A percentile compares a stretch with the other conserved stretches of the same genome.
phyloP scores from a whole-genome alignment of 23 tunicate species.

The Styela clava region DNA sequence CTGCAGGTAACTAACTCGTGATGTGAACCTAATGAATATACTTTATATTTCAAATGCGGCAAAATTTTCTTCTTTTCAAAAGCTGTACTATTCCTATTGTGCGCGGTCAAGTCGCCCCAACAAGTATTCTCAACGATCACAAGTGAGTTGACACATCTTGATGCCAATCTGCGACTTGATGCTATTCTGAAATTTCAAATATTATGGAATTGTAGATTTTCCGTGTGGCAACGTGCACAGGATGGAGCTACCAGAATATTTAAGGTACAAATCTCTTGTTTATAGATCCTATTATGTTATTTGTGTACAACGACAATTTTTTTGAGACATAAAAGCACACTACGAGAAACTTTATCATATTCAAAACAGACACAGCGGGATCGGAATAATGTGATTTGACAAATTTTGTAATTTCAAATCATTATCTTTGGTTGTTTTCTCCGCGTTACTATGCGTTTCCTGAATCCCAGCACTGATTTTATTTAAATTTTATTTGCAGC shows the following conservation, averaged over 20 bases:
- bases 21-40: no score
- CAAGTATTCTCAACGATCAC: constrained; percentile 50
- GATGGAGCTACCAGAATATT: constrained; percentile 42
- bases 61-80: not conserved
- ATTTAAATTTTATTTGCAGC: constrained; percentile 9
- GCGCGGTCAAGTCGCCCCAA: constrained; percentile 50
- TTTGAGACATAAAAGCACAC: no score
- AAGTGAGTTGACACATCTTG: constrained; percentile 40
- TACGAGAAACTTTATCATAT: no score
- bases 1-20: constrained; percentile 58
- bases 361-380: no score
- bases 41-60: no score
- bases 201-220: constrained; percentile 69
- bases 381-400: no score
- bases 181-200: constrained; percentile 62
- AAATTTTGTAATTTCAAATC: no score
- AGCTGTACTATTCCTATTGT: constrained; percentile 74
- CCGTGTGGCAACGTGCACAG: constrained; percentile 70
- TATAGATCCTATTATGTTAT: no score
- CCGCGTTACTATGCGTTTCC: no score
- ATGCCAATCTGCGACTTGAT: constrained; percentile 40
- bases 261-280: constrained; percentile 47
- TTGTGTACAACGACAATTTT: no score
- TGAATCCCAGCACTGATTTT: no score
- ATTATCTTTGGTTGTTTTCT: no score